Conservation (phyloP, 2,888 invertebrate species). For the Luperina testacea region DNA sequence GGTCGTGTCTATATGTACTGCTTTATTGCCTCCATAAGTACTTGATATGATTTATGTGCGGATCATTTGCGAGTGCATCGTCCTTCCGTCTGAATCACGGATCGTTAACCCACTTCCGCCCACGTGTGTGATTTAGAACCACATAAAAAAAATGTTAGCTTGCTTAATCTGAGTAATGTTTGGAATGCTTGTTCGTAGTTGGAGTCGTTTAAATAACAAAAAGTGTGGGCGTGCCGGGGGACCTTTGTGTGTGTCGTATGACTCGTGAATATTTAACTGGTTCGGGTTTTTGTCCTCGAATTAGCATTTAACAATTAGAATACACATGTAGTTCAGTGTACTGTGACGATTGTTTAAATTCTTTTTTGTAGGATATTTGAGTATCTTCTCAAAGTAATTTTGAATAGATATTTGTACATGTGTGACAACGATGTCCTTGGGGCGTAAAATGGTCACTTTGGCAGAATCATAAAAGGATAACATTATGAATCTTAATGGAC, state of each 20-base stretch:
- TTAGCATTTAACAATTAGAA: slow-evolving; percentile 59
- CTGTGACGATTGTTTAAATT: slow-evolving; percentile 14
- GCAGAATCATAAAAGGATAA: no score
- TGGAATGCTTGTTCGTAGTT: slow-evolving; percentile 64
- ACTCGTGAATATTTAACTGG: slow-evolving; percentile 55
- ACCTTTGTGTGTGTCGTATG: slow-evolving; percentile 64
- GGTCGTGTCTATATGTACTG: slow-evolving; percentile 33
- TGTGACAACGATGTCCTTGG: not conserved
- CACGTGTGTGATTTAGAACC: slow-evolving; percentile 71
- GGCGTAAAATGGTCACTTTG: no score
- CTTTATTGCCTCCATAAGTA: slow-evolving; percentile 46
- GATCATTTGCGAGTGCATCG: slow-evolving; percentile 70
- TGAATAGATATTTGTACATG: not conserved
- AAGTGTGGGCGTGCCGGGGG: slow-evolving; percentile 70
- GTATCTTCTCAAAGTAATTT: not conserved
- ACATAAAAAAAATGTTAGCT: slow-evolving; percentile 61
- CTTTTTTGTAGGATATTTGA: slow-evolving; percentile 24
- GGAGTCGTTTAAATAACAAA: slow-evolving; percentile 71
- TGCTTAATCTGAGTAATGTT: slow-evolving; percentile 57
- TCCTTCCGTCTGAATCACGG: slow-evolving; percentile 78
- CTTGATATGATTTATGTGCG: slow-evolving; percentile 49
- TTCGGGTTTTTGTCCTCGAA: slow-evolving; percentile 45
- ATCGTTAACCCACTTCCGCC: slow-evolving; percentile 83
- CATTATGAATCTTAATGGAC: no score
- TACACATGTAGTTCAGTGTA: slow-evolving; percentile 41